Base-by-base conservation (phyloP, 1,140 invertebrate genomes). In the Bombus breviceps region DNA sequence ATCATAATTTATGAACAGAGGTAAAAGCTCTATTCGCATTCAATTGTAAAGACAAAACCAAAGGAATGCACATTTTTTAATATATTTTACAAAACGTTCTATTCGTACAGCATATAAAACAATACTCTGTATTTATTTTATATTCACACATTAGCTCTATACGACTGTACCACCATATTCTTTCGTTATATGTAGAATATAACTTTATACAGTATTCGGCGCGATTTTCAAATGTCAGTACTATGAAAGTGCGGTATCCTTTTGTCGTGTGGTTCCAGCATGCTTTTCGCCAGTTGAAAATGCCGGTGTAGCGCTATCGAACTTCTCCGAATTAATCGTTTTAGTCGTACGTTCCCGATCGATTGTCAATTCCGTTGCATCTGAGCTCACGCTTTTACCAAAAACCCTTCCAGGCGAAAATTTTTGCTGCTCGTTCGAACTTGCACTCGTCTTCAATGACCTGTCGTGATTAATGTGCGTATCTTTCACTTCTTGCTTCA, bases 41-140 rank as follows among this genome's bases (percentile, higher is more conserved):
- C 12, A 41, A 66, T 25, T n/a, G 5, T 22, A 73, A 34, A 69
- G n/a, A 88, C 32, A 43, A 59, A 78, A 78, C 37, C 69, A 72
- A 22, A 15, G 71, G 39, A 5, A 53, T 53, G 72, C 68, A 57
- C 74, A 64, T 89, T 80, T 94, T 95, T 93, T 94, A 95, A 95
- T 95, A 95, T 95, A 95, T 95, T 95, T 95, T 95, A 95, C 94
- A 95, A 95, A 95, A 95, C 92, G 89, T 95, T 89, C 93, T 95
- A 94, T 95, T 95, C 95, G 94, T 95, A 95, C 94, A 95, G 94
- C 93, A 95, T 95, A 95, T 95, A 95, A 95, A 95, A 95, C 94
- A 95, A 95, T 95, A 95, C 93, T 95, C 94, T 95, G 93, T 94
- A 94, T 95, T 93, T 89, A 95, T 93, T 93, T 94, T 93, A 94